Conservation (phyloP, 2,888 invertebrate genomes). For the Diabrotica balteata region DNA sequence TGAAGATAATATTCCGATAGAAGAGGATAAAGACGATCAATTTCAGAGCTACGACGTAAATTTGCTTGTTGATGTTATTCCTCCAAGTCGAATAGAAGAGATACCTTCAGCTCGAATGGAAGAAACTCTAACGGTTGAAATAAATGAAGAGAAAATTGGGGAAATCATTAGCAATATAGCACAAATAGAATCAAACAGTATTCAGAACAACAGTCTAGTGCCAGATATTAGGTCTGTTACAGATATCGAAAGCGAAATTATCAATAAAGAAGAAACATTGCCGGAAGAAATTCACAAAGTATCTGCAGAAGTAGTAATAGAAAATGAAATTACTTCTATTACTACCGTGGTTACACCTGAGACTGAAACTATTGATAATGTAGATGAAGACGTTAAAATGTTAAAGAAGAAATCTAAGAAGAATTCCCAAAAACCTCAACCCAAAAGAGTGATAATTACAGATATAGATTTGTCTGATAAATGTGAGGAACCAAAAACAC, state of each 20-base stretch:
- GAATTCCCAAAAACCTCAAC: conserved; percentile 42
- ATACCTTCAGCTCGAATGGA: conserved; percentile 2
- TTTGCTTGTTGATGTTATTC: conserved; percentile 49
- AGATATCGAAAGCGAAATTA: conserved; percentile 47
- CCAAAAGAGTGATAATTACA: conserved; percentile 53
- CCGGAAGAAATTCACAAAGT: conserved; percentile 17
- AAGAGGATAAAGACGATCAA: conserved; percentile 37
- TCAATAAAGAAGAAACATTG: conserved; percentile 35
- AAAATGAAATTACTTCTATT: neutral
- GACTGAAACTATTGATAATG: conserved; percentile 6
- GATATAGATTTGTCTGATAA: conserved; percentile 49
- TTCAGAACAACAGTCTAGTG: conserved; percentile 19
- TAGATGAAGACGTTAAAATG: conserved; percentile 20
- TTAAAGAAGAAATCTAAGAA: conserved; percentile 47
- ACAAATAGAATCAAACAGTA: conserved; percentile 29
- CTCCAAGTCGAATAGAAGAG: conserved; percentile 30
- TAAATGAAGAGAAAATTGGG: conserved; percentile 32
- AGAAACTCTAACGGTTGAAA: conserved; percentile 31
- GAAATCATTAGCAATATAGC: conserved; percentile 40
- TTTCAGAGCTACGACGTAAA: conserved; percentile 52
- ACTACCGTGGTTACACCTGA: conserved; percentile 10
- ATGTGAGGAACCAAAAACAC: conserved; percentile 33
- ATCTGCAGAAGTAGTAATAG: conserved; percentile 19
- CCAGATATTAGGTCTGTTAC: conserved; percentile 38
- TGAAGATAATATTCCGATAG: conserved; percentile 20